Base-by-base conservation (phyloP, 1,140 invertebrate genomes). In the Lasaia peninsularis region DNA sequence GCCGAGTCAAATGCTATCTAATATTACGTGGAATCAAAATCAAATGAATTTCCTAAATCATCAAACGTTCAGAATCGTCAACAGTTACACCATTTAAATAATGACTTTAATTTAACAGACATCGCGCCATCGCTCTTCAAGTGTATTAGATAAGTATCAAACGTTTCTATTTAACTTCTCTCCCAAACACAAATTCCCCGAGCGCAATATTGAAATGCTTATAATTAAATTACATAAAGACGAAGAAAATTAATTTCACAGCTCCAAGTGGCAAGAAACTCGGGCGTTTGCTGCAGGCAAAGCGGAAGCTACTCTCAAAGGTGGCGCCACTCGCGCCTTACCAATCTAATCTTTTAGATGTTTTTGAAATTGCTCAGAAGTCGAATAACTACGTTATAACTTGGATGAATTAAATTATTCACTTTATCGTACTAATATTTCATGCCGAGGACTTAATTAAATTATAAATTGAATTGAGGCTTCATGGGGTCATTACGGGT, bases 361-460 rank as follows among this genome's bases (percentile, higher is more conserved):
- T 86, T 86, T 86, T 81, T 83, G 79, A 76, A 84, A 86, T 83
- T 82, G 75, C 72, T 72, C 79, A 76, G 81, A 72, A 86, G 76
- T 83, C 84, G 82, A 86, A 86, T 88, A 86, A 88, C 86, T 77
- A 85, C 86, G 79, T 88, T 86, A 88, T 88, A 88, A 85, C 80
- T 86, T 83, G 80, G 79, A 81, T 60, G 74, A 86, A 90, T 89
- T 89, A 89, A 88, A 89, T 90, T 89, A 88, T 89, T 89, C 82
- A 88, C 86, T 81, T 85, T 86, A 86, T 89, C 86, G 86, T 89
- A 88, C 88, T 89, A 89, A 90, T 89, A 90, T 89, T 89, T 89
- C 86, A 89, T 89, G 89, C 88, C 83, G 14, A 77, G 88, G 89
- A 81, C 88, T 90, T 88, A 90, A 90, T 89, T 89, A 86, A 89